Conservation (phyloP, 2,797 vertebrate genomes). For the Catamblyrhynchus diadema region DNA sequence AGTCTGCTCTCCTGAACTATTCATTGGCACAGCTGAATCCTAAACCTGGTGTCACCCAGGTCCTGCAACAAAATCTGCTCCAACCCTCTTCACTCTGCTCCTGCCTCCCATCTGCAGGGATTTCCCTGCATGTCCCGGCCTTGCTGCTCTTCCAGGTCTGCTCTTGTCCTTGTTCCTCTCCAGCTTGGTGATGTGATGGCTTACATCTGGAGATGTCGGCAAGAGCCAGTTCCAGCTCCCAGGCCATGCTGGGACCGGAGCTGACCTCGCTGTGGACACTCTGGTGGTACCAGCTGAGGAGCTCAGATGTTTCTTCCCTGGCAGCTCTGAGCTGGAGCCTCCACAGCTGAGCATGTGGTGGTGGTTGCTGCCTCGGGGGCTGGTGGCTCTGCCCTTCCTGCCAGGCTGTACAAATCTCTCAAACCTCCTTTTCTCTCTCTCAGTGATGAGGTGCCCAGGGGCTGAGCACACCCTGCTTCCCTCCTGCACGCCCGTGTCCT, state of each 20-base stretch:
- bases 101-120: fast-evolving
- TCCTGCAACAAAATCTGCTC: not conserved
- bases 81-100: fast-evolving
- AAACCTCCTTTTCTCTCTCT: not conserved
- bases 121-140: fast-evolving
- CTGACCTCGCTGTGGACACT: fast-evolving
- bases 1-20: not conserved
- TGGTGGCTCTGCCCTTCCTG: not conserved
- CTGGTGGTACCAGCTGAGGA: not conserved
- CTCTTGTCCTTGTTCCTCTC: not conserved
- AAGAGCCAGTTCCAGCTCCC: not conserved
- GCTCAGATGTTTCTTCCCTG: not conserved
- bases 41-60: not conserved
- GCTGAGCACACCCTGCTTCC: fast-evolving
- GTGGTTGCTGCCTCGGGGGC: not conserved
- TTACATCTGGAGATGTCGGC: fast-evolving
- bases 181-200: not conserved
- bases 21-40: not conserved
- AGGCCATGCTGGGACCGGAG: not conserved
- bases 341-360: fast-evolving
- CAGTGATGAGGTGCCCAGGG: not conserved
- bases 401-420: fast-evolving
- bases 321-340: not conserved
- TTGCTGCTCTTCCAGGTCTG: fast-evolving
- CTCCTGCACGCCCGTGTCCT: fast-evolving